Evolutionary conservation across 2,113 vertebrate species (phyloP), one percentile per base, ranked within the genome.

Genomic region (Phylloscopus trochilus): DNA sequence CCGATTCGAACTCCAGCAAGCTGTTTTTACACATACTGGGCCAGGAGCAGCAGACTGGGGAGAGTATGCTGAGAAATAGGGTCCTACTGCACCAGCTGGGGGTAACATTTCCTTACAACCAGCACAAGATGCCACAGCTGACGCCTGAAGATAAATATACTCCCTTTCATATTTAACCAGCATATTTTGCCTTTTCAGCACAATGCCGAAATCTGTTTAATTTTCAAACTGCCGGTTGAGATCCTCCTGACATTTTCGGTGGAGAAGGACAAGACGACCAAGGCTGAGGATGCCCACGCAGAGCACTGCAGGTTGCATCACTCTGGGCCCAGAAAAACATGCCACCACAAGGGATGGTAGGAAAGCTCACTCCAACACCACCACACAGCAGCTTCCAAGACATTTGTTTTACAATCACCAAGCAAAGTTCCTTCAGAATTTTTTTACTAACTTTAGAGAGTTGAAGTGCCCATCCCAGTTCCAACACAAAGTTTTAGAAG

Each of bases 381-480:
- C 28, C 5, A 18, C 17, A 44, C 33, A 55, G 35, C 33, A 41
- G 33, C 28, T 49, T 56, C 37, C 3, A 5, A 72, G n/a, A 51
- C 8, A 23, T 18, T 47, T 28, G 4, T 41, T 66, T 39, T 13
- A 43, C 8, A 47, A 74, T 8, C 35, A 21, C 9, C 46, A 83
- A 76, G 35, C 18, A 31, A 33, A 86, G 5, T 7, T 7, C 13
- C 9, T 33, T 1, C 0, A 21, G 28, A 67, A 4, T 0, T 4
- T 59, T 67, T 49, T 35, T 39, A 12, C 3, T 19, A 11, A 7
- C 0, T 6, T 59, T 11, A 15, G 15, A 28, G 6, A 14, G 15
- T 7, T 33, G 8, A 68, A 44, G 22, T 5, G 1, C 4, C 20
- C 15, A 1, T 41, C 55, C 41, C 35, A 21, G 11, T 15, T 35